Evolutionary conservation across 2,113 vertebrate genomes (phyloP).

Genomic region (Oncorhynchus clarkii): DNA sequence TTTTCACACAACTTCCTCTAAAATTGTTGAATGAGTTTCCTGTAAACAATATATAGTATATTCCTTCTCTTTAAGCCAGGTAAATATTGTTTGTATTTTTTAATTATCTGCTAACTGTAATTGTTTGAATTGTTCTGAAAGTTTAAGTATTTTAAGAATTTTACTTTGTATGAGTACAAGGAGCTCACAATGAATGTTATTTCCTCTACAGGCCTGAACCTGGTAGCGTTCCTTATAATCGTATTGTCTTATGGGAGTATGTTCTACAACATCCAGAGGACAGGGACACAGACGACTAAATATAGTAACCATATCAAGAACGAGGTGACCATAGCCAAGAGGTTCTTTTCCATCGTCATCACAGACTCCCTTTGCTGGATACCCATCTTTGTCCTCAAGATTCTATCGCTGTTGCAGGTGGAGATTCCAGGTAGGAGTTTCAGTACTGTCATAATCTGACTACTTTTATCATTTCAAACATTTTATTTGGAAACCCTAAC

Average conservation of each 20-base stretch:
- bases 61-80: too few relatives aligned
- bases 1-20: too few relatives aligned
- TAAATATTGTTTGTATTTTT: too few relatives aligned
- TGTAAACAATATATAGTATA: too few relatives aligned
- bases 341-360: constrained; percentile 97
- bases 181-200: background rate
- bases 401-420: constrained; percentile 90
- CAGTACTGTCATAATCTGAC: background rate
- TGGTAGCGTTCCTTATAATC: constrained; percentile 93
- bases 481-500: too few relatives aligned
- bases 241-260: constrained; percentile 95
- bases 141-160: too few relatives aligned
- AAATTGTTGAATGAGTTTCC: too few relatives aligned
- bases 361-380: constrained; percentile 97
- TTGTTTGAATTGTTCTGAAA: too few relatives aligned
- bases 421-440: constrained; percentile 91
- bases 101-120: too few relatives aligned
- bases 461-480: too few relatives aligned
- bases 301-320: constrained; percentile 92
- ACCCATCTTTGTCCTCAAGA: constrained; percentile 95
- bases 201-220: constrained; percentile 83
- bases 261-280: constrained; percentile 95
- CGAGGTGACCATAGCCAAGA: constrained; percentile 91
- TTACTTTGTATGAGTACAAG: too few relatives aligned
- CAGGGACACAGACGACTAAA: constrained; percentile 84